Evolutionary conservation across 30 jellyfish, hydroid and myxozoan species (phyloP), one percentile per base, ranked within the genome.

Genomic region (Sanderia malayensis): DNA sequence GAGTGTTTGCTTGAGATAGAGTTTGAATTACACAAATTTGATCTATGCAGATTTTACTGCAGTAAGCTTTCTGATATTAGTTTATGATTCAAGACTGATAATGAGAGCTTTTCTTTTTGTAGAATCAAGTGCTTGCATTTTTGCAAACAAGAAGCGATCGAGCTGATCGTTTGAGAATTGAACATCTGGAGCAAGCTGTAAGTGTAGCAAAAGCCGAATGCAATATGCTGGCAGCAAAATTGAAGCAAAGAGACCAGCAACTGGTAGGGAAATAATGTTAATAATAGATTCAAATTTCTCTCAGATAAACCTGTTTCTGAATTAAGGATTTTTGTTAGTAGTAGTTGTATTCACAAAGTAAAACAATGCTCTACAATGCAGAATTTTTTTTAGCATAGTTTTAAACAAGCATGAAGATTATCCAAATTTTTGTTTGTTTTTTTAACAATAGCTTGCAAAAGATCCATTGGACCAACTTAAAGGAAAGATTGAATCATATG

Each of bases 61-160:
- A 6, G 55, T 41, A 41, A 15, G 55, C 15, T 6, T 41, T 15
- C 8, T 41, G 55, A 41, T 6, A 41, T 41, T 41, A 6, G 55
- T 41, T 41, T 8, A 41, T 8, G 11, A 41, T 15, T 41, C n/a
- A n/a, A n/a, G n/a, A n/a, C n/a, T n/a, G n/a, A n/a, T n/a, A n/a
- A n/a, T n/a, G n/a, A n/a, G n/a, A n/a, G n/a, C n/a, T 49, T 24
- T 49, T 18, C 6, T 27, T 44, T 21, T 76, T 76, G 44, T 37
- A 76, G 87, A 59, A 76, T 24, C 87, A 76, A 76, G 87, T 76
- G 44, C 80, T 76, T 7, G 31, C 72, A 21, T 76, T 76, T 32
- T 57, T 76, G 25, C 87, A 76, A 63, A 61, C 80, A 22, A 64
- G 87, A 60, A 59, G 87, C 33, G 87, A 76, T 30, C 72, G 72